Conservation (phyloP, 2,113 vertebrate species). For the Actenoides hombroni region DNA sequence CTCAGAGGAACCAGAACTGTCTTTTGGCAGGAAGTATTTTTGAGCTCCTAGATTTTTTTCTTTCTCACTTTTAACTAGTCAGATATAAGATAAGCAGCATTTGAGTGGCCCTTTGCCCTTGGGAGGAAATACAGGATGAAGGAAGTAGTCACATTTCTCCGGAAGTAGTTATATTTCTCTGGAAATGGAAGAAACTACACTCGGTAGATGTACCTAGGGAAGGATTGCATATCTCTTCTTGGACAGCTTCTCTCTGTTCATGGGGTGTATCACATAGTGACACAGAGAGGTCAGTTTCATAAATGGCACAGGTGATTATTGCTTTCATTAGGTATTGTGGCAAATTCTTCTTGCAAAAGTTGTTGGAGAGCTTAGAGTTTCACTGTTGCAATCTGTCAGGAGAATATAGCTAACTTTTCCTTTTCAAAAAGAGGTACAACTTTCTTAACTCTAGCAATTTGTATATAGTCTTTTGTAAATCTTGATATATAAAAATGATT, state of each 20-base stretch:
- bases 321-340: not conserved
- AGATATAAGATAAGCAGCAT: not conserved
- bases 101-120: not conserved
- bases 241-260: not conserved
- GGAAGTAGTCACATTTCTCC: not conserved
- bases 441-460: not conserved
- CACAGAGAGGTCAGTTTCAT: not conserved
- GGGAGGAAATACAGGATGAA: not conserved
- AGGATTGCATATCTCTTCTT: not conserved
- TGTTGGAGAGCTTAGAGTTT: not conserved
- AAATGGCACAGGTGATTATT: not conserved
- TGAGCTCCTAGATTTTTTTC: not conserved
- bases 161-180: not conserved
- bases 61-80: not conserved
- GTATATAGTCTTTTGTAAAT: not conserved
- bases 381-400: not conserved
- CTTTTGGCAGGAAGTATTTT: not conserved
- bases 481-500: not conserved
- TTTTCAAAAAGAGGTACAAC: not conserved
- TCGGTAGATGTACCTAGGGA: fast-evolving
- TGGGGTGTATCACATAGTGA: not conserved
- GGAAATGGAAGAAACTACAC: not conserved
- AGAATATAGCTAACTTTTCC: not conserved
- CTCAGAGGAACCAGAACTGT: not conserved
- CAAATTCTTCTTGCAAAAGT: not conserved